Conservation (phyloP, 1,140 invertebrate species). For the Hypothenemus hampei region DNA sequence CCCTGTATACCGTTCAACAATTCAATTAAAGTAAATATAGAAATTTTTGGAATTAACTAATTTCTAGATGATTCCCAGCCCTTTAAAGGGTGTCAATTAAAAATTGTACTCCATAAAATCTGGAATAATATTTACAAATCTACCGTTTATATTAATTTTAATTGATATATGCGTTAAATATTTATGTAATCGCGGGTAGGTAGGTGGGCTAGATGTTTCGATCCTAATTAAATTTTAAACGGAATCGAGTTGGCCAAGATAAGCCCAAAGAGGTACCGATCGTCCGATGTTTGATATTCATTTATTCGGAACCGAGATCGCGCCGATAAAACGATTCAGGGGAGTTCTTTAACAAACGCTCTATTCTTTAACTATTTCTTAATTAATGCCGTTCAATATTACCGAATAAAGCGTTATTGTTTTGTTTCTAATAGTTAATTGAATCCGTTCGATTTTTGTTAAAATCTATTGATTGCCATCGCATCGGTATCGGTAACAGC, state of each 20-base stretch:
- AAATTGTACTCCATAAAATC: too few relatives aligned
- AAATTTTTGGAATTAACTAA: too few relatives aligned
- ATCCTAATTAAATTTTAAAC: slow-evolving; percentile 26
- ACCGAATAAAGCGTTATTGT: neutral
- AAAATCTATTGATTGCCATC: too few relatives aligned
- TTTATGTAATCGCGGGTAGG: slow-evolving; percentile 13
- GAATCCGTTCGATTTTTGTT: too few relatives aligned
- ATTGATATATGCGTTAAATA: slow-evolving; percentile 20
- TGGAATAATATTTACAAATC: too few relatives aligned
- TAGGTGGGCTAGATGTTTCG: slow-evolving; percentile 15
- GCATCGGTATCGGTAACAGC: neutral
- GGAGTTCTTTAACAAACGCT: neutral
- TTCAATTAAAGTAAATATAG: too few relatives aligned
- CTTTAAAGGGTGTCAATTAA: too few relatives aligned
- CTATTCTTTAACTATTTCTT: neutral
- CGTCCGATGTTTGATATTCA: slow-evolving; percentile 20
- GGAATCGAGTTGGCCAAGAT: slow-evolving; percentile 14
- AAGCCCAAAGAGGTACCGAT: slow-evolving; percentile 8
- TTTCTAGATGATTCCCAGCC: too few relatives aligned
- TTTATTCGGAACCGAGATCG: slow-evolving; percentile 10
- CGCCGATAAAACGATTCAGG: neutral
- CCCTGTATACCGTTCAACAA: too few relatives aligned
- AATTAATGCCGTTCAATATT: neutral
- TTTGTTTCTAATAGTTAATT: too few relatives aligned
- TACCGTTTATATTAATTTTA: slow-evolving; percentile 21